Base-by-base conservation (phyloP, 37 sponge, comb jelly and placozoan genomes). In the Cladorhizidae sp. region DNA sequence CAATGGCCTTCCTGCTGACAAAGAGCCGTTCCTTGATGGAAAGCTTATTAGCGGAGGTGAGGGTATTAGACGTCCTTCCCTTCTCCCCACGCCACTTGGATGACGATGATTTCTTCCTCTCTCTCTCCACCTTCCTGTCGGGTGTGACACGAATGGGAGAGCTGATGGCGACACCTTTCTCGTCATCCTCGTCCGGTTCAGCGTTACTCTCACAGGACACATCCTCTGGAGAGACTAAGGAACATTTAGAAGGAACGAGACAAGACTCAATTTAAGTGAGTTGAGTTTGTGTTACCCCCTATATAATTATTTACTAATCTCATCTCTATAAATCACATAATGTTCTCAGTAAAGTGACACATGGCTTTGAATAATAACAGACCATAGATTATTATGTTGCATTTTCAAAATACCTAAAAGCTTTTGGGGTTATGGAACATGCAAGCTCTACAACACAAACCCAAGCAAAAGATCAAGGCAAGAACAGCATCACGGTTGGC, bases 131-230 rank as follows among this genome's bases (percentile, higher is more conserved):
- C 65, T 41, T 64, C 54, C 79, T 42, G 0, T 79, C 68, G 0
- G 79, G 79, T 2, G 79, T 63, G 21, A 79, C 79, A 41, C 79
- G 67, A 21, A 79, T 79, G 29, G 79, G 79, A 25, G 79, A 79
- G 32, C 79, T 65, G 26, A 79, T 79, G 50, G 49, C 45, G 28
- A 79, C 68, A 23, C 49, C 33, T 9, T 42, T 25, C 0, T 40
- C 20, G 20, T 33, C 39, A 50, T 45, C 57, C 32, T 23, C 29
- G 14, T 64, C 65, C 2, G 31, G 43, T 42, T 29, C 18, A 3
- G 54, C 23, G 20, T 31, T 37, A 0, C 32, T 29, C 2, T n/a
- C 68, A 79, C 68, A 42, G 45, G 64, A 22, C 1, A 43, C 32
- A 5, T 79, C 79, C 39, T 25, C 52, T 25, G 42, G 70, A 40